A percentile compares a stretch with the other conserved stretches of the same genome.
phyloP scores from a whole-genome alignment of 1,140 invertebrate genomes.

The Octopus sinensis region DNA sequence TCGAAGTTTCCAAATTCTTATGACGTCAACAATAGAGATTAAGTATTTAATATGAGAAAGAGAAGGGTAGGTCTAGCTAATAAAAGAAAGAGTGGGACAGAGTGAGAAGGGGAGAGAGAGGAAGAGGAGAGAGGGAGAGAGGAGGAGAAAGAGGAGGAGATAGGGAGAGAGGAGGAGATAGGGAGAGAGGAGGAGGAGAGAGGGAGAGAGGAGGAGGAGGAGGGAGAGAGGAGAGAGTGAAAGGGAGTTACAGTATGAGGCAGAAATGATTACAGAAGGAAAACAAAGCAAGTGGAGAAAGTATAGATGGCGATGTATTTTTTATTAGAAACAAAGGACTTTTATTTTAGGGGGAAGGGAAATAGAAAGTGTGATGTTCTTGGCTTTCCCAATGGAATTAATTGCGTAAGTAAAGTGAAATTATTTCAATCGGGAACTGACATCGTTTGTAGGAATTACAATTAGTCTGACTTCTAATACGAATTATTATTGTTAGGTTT shows the following conservation, averaged over 20 bases:
- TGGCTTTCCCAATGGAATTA: too few relatives aligned
- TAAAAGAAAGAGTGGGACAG: neutral
- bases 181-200: neutral
- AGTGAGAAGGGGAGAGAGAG: neutral
- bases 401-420: too few relatives aligned
- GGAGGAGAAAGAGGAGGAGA: neutral
- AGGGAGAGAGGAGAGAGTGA: neutral
- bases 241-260: neutral
- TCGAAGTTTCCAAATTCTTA: too few relatives aligned
- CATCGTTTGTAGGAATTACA: too few relatives aligned
- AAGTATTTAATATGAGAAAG: neutral
- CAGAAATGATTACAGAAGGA: neutral
- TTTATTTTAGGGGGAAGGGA: too few relatives aligned
- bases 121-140: neutral
- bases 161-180: neutral
- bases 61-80: neutral
- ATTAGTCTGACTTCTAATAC: too few relatives aligned
- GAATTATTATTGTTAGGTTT: too few relatives aligned
- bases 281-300: neutral
- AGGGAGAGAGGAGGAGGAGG: neutral
- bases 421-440: too few relatives aligned
- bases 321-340: too few relatives aligned
- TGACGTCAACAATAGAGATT: too few relatives aligned
- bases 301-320: too few relatives aligned
- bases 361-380: too few relatives aligned